Percentiles rank a stretch among this genome's conserved stretches.
Conservation (phyloP, 2,888 invertebrate genomes). For the Hylaea fasciaria region DNA sequence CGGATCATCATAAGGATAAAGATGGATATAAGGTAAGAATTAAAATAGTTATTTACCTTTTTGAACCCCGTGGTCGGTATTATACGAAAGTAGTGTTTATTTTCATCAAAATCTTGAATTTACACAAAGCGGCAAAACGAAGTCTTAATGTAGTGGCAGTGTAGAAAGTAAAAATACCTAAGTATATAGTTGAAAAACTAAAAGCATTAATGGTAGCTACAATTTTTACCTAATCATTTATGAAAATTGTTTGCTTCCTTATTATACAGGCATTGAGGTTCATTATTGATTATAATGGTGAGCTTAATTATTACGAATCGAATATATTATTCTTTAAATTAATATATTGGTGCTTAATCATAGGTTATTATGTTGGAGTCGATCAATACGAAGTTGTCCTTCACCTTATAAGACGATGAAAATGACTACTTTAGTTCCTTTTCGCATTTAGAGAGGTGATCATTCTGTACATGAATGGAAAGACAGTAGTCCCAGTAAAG, state of each 20-base stretch:
- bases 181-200: too few relatives aligned
- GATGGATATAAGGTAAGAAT: conserved; percentile 88
- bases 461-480: conserved; percentile 49
- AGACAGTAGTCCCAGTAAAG: conserved; percentile 49
- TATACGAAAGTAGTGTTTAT: neutral
- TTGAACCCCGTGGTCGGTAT: neutral
- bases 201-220: too few relatives aligned
- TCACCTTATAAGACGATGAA: conserved; percentile 16
- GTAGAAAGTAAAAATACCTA: too few relatives aligned
- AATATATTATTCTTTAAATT: too few relatives aligned
- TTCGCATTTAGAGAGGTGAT: conserved; percentile 45
- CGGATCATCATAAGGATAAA: conserved; percentile 87
- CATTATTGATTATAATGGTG: too few relatives aligned
- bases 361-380: neutral
- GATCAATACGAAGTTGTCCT: conserved; percentile 20
- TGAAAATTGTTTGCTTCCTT: conserved; percentile 4
- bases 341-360: neutral
- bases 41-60: neutral
- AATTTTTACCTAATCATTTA: neutral
- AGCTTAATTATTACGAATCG: too few relatives aligned
- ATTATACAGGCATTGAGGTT: neutral
- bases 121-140: too few relatives aligned
- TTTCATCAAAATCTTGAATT: too few relatives aligned
- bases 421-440: conserved; percentile 8
- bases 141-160: too few relatives aligned